Percentiles rank a stretch among this genome's conserved stretches.
phyloP scores from a whole-genome alignment of 2,888 invertebrate genomes.

The Hypomecis atomaria region DNA sequence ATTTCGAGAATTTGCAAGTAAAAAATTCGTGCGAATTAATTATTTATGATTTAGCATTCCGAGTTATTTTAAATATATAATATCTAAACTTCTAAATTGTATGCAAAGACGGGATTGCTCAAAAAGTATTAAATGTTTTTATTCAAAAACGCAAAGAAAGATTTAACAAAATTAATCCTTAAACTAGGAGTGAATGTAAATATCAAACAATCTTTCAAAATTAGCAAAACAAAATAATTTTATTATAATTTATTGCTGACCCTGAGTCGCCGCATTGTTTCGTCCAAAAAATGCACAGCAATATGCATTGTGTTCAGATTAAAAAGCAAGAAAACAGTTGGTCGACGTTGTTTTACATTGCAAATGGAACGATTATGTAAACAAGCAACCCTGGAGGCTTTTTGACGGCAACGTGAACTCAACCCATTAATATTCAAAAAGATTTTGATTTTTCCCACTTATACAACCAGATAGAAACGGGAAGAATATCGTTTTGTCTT shows the following conservation, averaged over 20 bases:
- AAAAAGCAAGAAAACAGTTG: constrained; percentile 71
- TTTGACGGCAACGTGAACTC: constrained; percentile 65
- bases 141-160: neutral
- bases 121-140: neutral
- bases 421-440: constrained; percentile 72
- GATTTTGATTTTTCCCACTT: constrained; percentile 57
- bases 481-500: too few relatives aligned
- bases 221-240: constrained; percentile 47
- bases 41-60: too few relatives aligned
- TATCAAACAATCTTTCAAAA: constrained; percentile 20
- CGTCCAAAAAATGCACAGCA: constrained; percentile 45
- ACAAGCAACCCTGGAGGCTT: constrained; percentile 73
- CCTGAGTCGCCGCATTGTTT: constrained; percentile 50
- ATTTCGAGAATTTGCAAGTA: too few relatives aligned
- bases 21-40: too few relatives aligned
- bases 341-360: constrained; percentile 75
- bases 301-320: constrained; percentile 47
- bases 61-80: too few relatives aligned
- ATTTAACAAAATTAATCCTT: neutral
- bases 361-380: constrained; percentile 82
- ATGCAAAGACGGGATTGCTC: too few relatives aligned
- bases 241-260: constrained; percentile 59
- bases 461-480: neutral
- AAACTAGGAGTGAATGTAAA: neutral
- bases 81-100: too few relatives aligned